Conservation (phyloP, 2,797 vertebrate genomes). For the Poecilia wingei region DNA sequence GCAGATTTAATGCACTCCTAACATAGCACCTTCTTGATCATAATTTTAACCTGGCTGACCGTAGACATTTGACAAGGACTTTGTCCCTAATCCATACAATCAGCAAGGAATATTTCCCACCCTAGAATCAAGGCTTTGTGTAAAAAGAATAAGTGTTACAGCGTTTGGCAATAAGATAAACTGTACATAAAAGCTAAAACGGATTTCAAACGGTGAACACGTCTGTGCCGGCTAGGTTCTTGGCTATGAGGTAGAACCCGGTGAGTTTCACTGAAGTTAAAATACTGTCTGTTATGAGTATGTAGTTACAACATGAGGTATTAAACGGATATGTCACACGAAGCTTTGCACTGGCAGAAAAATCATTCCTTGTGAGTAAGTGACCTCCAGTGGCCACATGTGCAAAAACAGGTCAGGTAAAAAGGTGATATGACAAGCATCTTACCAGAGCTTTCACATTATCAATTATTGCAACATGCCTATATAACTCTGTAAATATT, state of each 20-base stretch:
- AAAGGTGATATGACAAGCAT: slow-evolving; percentile 87
- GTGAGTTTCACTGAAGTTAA: slow-evolving; percentile 78
- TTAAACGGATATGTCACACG: slow-evolving; percentile 83
- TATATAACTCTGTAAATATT: slow-evolving; percentile 88
- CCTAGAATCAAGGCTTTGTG: slow-evolving; percentile 81
- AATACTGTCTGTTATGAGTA: slow-evolving; percentile 85
- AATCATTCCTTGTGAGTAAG: slow-evolving; percentile 85
- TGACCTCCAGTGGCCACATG: slow-evolving; percentile 81
- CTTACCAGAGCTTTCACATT: slow-evolving; percentile 88
- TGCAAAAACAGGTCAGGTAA: slow-evolving; percentile 88
- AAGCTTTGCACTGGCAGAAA: slow-evolving; percentile 85
- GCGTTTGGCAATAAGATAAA: slow-evolving; percentile 74
- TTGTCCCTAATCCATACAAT: slow-evolving; percentile 75
- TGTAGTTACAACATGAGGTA: slow-evolving; percentile 86
- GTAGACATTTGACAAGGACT: slow-evolving; percentile 65
- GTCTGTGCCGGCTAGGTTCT: slow-evolving; percentile 82
- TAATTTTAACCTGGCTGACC: slow-evolving; percentile 72
- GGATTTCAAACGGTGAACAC: slow-evolving; percentile 69
- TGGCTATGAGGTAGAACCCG: slow-evolving; percentile 88
- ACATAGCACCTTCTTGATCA: slow-evolving; percentile 76
- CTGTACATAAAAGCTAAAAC: slow-evolving; percentile 67
- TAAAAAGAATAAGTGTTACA: slow-evolving; percentile 74
- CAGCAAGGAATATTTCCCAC: slow-evolving; percentile 79
- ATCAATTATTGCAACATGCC: slow-evolving; percentile 90
- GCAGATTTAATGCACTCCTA: slow-evolving; percentile 62